Conservation (phyloP, 1,140 invertebrate species). For the Batillaria attramentaria region DNA sequence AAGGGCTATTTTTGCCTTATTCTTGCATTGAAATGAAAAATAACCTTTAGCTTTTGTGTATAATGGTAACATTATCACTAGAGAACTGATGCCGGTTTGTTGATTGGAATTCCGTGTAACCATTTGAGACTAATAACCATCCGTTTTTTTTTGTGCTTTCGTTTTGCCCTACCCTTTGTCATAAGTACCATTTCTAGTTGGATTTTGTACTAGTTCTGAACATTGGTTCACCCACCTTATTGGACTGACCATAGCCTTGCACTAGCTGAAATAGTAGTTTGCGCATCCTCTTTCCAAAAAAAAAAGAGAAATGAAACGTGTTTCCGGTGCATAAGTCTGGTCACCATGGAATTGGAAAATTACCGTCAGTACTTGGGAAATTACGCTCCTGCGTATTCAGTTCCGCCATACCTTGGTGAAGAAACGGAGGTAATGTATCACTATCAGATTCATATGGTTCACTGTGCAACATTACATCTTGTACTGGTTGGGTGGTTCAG, state of each 20-base stretch:
- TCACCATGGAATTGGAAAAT: constrained; percentile 13
- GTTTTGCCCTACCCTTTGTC: constrained; percentile 25
- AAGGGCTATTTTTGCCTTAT: constrained; percentile 16
- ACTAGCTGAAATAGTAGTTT: constrained; percentile 4
- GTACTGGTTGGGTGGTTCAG: background rate
- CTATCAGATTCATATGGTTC: background rate
- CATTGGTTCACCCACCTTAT: constrained; percentile 9
- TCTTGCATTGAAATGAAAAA: constrained; percentile 18
- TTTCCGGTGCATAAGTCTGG: background rate
- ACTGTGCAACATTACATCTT: too few relatives aligned
- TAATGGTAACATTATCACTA: constrained; percentile 12
- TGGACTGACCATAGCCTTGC: constrained; percentile 24
- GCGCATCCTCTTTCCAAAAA: constrained; percentile 22
- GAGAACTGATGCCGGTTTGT: constrained; percentile 12
- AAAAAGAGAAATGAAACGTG: background rate
- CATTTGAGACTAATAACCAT: constrained; percentile 2
- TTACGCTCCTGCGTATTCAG: constrained; percentile 1
- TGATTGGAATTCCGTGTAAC: constrained; percentile 24
- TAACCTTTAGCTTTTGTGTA: constrained; percentile 27
- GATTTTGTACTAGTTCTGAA: constrained; percentile 28
- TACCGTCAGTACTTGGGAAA: constrained; percentile 8
- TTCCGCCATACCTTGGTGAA: background rate
- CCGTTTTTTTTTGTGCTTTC: constrained; percentile 21
- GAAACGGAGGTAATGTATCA: constrained; percentile 16
- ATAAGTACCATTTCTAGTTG: constrained; percentile 18